A percentile compares a stretch with the other conserved stretches of the same genome.
Conservation (phyloP, 2,888 invertebrate genomes). For the Idaea aversata region DNA sequence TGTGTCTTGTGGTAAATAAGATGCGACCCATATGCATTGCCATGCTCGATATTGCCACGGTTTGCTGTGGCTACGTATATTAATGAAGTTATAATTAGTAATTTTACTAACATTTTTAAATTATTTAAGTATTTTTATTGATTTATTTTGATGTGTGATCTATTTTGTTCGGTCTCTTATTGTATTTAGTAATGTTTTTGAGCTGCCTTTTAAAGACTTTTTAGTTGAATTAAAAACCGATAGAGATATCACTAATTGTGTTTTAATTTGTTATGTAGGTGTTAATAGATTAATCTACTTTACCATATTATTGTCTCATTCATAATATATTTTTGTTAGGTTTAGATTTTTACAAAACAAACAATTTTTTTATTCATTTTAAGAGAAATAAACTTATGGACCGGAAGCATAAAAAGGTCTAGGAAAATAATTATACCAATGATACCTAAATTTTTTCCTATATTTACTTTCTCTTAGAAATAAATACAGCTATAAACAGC, state of each 20-base stretch:
- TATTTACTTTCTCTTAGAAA: too few relatives aligned
- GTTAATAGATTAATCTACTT: too few relatives aligned
- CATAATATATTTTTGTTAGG: too few relatives aligned
- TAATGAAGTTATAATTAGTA: background rate
- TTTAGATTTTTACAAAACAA: too few relatives aligned
- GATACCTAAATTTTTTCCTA: too few relatives aligned
- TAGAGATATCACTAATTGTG: background rate
- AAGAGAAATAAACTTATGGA: too few relatives aligned
- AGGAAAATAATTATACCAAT: too few relatives aligned
- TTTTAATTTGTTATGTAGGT: background rate
- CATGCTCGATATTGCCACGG: background rate
- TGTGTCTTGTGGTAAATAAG: slow-evolving; percentile 34
- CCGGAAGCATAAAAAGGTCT: too few relatives aligned
- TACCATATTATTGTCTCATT: too few relatives aligned
- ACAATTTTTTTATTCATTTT: too few relatives aligned
- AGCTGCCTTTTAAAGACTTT: background rate
- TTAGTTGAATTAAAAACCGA: background rate
- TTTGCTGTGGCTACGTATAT: background rate
- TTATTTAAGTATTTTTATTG: background rate
- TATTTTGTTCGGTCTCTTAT: background rate
- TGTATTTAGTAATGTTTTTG: background rate
- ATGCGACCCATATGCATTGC: slow-evolving; percentile 14
- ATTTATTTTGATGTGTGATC: background rate
- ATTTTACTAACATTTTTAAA: background rate
- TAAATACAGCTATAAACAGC: too few relatives aligned